phyloP scores from a whole-genome alignment of 2,113 vertebrate species.

The Myrmecophaga tridactyla region DNA sequence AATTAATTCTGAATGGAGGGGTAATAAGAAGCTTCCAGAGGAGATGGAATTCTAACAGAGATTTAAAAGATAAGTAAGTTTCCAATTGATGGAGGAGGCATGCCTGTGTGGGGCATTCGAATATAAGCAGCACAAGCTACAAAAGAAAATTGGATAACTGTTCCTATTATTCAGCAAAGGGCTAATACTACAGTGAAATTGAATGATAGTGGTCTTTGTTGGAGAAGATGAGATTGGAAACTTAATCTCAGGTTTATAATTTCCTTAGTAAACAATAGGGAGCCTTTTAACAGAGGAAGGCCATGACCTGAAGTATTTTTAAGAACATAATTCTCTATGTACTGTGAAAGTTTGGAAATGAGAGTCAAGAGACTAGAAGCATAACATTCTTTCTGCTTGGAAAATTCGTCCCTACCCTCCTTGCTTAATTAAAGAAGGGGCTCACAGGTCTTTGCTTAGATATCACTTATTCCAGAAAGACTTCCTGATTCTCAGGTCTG shows the following conservation, averaged over 20 bases:
- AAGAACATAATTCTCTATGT: not conserved
- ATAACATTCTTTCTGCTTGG: not conserved
- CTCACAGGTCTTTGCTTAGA: not conserved
- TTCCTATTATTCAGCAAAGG: not conserved
- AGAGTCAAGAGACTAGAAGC: not conserved
- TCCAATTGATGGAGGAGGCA: not conserved
- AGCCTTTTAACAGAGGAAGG: not conserved
- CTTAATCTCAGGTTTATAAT: not conserved
- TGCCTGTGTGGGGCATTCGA: not conserved
- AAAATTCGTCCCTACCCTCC: not conserved
- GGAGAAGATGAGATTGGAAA: constrained; percentile 25
- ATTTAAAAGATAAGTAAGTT: not conserved
- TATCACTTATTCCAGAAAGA: not conserved
- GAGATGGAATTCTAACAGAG: not conserved
- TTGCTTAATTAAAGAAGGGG: not conserved
- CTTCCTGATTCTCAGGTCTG: not conserved
- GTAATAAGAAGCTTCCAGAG: not conserved
- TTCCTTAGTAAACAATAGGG: not conserved
- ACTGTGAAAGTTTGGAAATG: not conserved
- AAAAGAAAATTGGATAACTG: not conserved
- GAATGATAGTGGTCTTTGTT: not conserved
- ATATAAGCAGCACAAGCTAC: not conserved
- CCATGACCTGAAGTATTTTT: not conserved
- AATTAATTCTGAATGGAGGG: not conserved
- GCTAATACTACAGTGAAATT: not conserved